These are phyloP conservation scores for Onychostoma macrolepis DNA, from an alignment of 2,113 vertebrate genomes.

Conservation along the genomic window DNA sequence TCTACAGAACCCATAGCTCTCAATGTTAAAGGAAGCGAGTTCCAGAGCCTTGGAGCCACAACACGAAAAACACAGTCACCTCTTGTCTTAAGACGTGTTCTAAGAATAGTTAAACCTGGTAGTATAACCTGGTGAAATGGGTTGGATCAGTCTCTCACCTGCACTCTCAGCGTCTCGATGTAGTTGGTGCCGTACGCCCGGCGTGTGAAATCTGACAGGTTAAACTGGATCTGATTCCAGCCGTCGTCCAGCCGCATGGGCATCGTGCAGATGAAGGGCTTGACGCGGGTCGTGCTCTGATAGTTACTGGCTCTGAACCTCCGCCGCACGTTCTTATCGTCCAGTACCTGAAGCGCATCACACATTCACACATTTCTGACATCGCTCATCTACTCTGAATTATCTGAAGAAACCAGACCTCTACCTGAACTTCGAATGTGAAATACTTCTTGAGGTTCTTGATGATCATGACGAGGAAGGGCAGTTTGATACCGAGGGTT, in stretches of 20 bases:
- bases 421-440: slow-evolving; percentile 97
- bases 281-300: slow-evolving; percentile 94
- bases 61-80: too few species aligned
- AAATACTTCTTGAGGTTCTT: slow-evolving; percentile 98
- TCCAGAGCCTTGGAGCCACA: too few species aligned
- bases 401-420: neutral
- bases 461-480: slow-evolving; percentile 96
- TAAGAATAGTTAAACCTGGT: too few species aligned
- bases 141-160: slow-evolving; percentile 73
- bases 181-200: slow-evolving; percentile 96
- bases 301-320: slow-evolving; percentile 96
- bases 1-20: too few species aligned
- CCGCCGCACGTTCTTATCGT: slow-evolving; percentile 94
- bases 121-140: too few species aligned
- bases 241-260: slow-evolving; percentile 95
- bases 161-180: slow-evolving; percentile 90
- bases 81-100: too few species aligned
- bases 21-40: too few species aligned
- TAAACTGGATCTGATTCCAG: slow-evolving; percentile 99
- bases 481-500: slow-evolving; percentile 94
- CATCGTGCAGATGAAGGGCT: slow-evolving; percentile 99
- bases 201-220: slow-evolving; percentile 92
- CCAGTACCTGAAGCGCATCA: slow-evolving; percentile 83
- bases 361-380: neutral
- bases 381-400: too few species aligned